Percentiles rank a stretch among this genome's conserved stretches.
These are phyloP conservation scores for Lamprotornis superbus DNA, from an alignment of 2,113 vertebrate species.

Conservation along the genomic window DNA sequence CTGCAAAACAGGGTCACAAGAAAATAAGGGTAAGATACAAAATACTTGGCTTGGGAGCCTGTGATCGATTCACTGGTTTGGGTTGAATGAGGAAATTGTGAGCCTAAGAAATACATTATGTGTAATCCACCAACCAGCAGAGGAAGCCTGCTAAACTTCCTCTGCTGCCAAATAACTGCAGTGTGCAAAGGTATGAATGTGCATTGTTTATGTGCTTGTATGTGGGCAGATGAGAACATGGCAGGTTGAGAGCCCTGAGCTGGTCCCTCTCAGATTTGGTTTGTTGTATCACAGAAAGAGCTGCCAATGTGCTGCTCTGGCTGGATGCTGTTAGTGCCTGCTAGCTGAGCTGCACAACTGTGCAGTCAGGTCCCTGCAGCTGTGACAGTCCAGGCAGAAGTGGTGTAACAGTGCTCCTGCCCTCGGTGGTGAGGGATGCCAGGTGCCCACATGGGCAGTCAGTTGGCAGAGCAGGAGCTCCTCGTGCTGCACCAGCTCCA, in stretches of 20 bases:
- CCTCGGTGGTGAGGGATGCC: neutral
- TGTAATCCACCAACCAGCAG: neutral
- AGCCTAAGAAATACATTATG: neutral
- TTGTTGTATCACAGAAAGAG: neutral
- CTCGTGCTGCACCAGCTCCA: neutral
- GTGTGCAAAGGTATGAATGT: neutral
- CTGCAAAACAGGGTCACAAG: neutral
- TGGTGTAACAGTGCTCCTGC: neutral
- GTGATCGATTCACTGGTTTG: neutral
- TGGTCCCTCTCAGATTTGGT: neutral
- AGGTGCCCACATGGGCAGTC: accelerated
- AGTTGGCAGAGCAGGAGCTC: neutral
- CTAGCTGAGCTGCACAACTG: neutral
- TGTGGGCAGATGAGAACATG: neutral
- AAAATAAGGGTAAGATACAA: neutral
- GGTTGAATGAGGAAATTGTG: neutral
- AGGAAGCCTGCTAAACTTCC: neutral
- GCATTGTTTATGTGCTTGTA: neutral
- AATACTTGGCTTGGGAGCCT: neutral
- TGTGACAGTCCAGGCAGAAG: neutral
- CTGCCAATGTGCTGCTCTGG: accelerated
- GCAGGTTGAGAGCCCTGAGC: neutral
- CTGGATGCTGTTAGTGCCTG: neutral
- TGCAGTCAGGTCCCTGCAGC: neutral
- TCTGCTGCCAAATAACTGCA: neutral